phyloP scores from a whole-genome alignment of 2,797 vertebrate species.

The Syndactyla subalaris region DNA sequence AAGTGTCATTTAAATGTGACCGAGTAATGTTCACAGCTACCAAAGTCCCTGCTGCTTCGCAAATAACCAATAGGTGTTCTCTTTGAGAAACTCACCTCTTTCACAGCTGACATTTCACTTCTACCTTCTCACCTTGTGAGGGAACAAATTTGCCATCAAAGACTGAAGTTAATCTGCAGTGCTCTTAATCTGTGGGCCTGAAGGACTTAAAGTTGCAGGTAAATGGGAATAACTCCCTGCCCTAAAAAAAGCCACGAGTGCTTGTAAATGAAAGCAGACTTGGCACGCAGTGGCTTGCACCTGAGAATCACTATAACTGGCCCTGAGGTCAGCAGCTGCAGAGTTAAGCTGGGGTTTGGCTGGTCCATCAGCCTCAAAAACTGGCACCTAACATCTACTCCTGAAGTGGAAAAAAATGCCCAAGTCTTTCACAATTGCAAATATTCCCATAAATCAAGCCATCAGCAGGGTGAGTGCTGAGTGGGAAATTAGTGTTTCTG shows the following conservation, averaged over 20 bases:
- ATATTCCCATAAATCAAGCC: constrained; percentile 41
- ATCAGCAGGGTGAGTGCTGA: constrained; percentile 32
- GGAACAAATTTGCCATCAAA: background rate
- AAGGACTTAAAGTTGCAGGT: background rate
- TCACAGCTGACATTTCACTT: background rate
- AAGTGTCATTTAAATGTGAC: background rate
- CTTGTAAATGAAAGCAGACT: background rate
- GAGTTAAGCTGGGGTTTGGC: background rate
- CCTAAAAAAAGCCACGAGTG: background rate
- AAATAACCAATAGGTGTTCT: fast-evolving
- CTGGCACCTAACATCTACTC: background rate
- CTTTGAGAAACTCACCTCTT: background rate
- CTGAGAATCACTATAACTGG: background rate
- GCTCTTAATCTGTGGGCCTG: background rate
- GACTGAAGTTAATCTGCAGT: background rate
- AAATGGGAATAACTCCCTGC: background rate
- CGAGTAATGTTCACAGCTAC: background rate
- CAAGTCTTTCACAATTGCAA: constrained; percentile 34
- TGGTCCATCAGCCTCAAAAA: background rate
- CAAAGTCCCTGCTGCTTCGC: background rate
- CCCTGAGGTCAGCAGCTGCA: background rate
- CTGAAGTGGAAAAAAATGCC: background rate
- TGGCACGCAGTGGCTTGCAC: background rate
- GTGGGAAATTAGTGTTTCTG: constrained; percentile 52
- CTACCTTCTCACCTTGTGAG: background rate